Evolutionary conservation across 2,888 invertebrate species (phyloP), one percentile per base, ranked within the genome.

Genomic region (Yponomeuta plumbellus): DNA sequence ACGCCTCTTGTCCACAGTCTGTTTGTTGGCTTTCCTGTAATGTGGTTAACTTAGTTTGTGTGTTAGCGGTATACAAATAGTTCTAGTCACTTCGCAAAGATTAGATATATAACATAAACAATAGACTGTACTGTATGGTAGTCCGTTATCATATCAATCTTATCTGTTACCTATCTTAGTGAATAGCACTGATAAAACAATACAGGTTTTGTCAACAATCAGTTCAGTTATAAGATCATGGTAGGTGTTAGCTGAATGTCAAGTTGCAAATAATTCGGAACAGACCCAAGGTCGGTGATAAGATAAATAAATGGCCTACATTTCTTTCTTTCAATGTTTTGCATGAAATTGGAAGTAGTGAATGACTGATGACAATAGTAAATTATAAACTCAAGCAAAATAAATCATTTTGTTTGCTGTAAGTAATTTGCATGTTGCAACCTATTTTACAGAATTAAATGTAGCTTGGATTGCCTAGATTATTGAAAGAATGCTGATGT

Each of bases 51-150:
- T 21, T 23, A n/a, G 23, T 59, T 59, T 21, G 17, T 52, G 44
- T 52, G 13, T 52, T 52, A 52, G 44, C 13, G 5, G 17, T 4
- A 17, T 52, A 52, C 17, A 17, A 17, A 17, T 52, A 78, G 78
- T 79, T 80, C 64, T 72, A 73, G 67, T 74, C 73, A 68, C 65
- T 73, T 69, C 58, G 5, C n/a, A n/a, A 58, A 58, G 22, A 58
- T 58, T 21, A 58, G 20, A 58, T 58, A 20, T 11, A 58, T 21
- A 58, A 58, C 10, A 11, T 58, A 58, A 58, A 58, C 58, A 58
- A 58, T 11, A 58, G 10, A 58, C 21, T 20, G 22, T 58, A 11
- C 8, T 58, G 22, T 58, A 6, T 58, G 58, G 8, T 58, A 20
- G n/a, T 58, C 58, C 11, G 58, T 58, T 58, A 58, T 58, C 21